These are phyloP conservation scores for Microtus pennsylvanicus DNA, from an alignment of 2,113 vertebrate species.

Conservation along the genomic window DNA sequence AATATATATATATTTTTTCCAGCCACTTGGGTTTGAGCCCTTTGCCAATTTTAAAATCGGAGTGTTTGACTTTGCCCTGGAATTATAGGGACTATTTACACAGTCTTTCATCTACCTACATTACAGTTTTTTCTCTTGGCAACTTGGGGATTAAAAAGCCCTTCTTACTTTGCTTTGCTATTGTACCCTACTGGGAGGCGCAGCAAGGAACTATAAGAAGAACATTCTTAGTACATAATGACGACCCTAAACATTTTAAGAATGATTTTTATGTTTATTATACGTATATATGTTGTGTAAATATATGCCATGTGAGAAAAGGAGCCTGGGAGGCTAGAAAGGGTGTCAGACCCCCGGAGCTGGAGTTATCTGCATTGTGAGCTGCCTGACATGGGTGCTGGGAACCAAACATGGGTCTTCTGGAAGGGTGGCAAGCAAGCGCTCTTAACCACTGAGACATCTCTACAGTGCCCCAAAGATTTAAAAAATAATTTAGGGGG, in stretches of 20 bases:
- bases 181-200: neutral
- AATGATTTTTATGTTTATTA: neutral
- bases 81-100: neutral
- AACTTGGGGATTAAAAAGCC: neutral
- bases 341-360: neutral
- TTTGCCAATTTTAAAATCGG: slow-evolving; percentile 10
- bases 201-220: neutral
- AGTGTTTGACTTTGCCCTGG: neutral
- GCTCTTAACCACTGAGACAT: neutral
- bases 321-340: neutral
- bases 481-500: neutral
- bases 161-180: neutral
- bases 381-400: neutral
- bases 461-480: neutral
- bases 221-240: neutral
- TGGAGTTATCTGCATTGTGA: neutral
- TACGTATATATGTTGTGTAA: neutral
- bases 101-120: neutral
- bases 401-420: neutral
- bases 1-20: neutral
- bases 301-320: neutral
- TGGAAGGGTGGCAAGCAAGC: neutral
- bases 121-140: neutral
- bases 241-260: neutral
- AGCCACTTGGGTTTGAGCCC: neutral